Percentiles rank a stretch among this genome's conserved stretches.
Evolutionary conservation across 2,113 vertebrate genomes (phyloP).

Genomic region (Alectura lathami): DNA sequence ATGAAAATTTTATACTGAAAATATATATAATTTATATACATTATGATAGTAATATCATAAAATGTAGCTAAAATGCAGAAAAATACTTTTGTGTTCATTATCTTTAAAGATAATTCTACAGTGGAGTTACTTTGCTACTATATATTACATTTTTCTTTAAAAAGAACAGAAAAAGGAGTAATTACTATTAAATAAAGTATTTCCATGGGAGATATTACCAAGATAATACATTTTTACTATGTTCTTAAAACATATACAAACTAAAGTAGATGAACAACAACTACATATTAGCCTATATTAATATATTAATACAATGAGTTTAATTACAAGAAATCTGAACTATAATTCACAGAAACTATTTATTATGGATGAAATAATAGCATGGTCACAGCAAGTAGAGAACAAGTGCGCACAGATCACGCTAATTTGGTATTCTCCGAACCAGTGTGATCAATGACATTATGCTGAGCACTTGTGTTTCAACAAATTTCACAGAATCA

Average conservation of each 20-base stretch:
- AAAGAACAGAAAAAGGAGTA: neutral
- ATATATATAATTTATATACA: no score
- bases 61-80: neutral
- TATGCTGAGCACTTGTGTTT: neutral
- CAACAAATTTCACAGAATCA: neutral
- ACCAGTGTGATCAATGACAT: neutral
- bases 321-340: neutral
- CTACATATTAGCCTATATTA: neutral
- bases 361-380: neutral
- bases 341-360: neutral
- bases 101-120: neutral
- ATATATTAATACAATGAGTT: neutral
- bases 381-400: neutral
- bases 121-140: neutral
- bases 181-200: neutral
- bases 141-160: neutral
- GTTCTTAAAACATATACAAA: neutral
- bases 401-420: neutral
- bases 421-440: neutral
- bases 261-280: neutral
- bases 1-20: conserved; percentile 36
- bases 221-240: neutral
- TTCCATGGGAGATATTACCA: neutral
- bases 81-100: neutral
- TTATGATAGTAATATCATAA: neutral